Conservation (phyloP, 2,797 vertebrate genomes). For the Sus cebifrons region DNA sequence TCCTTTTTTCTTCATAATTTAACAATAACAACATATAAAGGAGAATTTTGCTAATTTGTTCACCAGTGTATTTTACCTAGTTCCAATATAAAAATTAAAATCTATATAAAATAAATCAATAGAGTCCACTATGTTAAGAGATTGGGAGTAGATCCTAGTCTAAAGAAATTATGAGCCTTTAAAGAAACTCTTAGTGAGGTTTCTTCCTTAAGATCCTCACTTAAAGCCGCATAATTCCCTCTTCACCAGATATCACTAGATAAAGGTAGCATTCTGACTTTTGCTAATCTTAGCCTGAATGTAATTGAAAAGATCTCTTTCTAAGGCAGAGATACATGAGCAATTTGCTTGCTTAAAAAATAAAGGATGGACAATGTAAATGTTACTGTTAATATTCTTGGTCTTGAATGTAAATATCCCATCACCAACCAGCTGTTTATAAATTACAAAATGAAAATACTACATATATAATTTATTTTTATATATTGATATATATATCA, state of each 20-base stretch:
- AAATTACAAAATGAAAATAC: constrained; percentile 33
- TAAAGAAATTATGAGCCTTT: background rate
- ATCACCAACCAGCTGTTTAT: constrained; percentile 6
- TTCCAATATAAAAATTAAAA: constrained; percentile 56
- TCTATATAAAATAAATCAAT: background rate
- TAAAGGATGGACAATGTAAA: background rate
- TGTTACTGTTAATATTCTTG: constrained; percentile 29
- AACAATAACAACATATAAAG: constrained; percentile 41
- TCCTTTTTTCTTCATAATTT: constrained; percentile 28
- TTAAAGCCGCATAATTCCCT: constrained; percentile 2
- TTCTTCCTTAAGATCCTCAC: background rate
- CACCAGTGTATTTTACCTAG: background rate
- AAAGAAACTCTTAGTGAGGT: background rate
- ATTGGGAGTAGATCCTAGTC: background rate
- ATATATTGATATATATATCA: background rate
- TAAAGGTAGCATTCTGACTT: constrained; percentile 58
- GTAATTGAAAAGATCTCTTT: constrained; percentile 67
- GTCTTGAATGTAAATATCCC: background rate
- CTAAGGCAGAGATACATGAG: constrained; percentile 48
- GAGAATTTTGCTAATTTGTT: constrained; percentile 67
- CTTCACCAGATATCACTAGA: constrained; percentile 38
- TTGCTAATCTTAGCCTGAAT: constrained; percentile 71
- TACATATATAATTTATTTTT: background rate
- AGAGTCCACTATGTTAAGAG: background rate
- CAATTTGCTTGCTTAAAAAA: constrained; percentile 46